Evolutionary conservation across 2,113 vertebrate genomes (phyloP).

Genomic region (Alces alces): DNA sequence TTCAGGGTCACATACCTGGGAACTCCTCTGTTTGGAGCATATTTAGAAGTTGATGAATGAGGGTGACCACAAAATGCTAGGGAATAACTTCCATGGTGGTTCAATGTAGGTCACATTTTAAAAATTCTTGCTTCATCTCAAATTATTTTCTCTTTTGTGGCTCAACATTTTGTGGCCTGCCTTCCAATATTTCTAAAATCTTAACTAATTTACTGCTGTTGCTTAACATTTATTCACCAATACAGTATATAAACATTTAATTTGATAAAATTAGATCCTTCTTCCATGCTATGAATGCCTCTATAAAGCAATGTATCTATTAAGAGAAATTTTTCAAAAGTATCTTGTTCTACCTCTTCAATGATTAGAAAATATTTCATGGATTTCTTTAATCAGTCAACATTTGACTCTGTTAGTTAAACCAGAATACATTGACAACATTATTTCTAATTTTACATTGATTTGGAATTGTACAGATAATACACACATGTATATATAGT

Average conservation of each 20-base stretch:
- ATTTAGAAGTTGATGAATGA: neutral
- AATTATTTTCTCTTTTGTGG: neutral
- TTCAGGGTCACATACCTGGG: neutral
- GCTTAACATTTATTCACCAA: neutral
- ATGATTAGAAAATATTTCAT: neutral
- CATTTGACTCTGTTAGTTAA: neutral
- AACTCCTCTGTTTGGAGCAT: neutral
- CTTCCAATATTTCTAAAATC: neutral
- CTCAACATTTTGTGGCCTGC: neutral
- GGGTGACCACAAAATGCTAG: neutral
- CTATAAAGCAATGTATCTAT: neutral
- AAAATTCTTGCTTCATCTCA: neutral
- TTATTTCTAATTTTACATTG: neutral
- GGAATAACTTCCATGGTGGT: neutral
- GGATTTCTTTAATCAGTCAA: neutral
- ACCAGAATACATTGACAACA: neutral
- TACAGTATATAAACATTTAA: neutral
- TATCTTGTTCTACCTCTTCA: neutral
- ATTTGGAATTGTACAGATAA: neutral
- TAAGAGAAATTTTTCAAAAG: neutral
- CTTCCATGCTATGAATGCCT: neutral
- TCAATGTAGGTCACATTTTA: neutral
- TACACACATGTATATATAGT: neutral
- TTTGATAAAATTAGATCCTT: neutral
- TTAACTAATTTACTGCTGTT: neutral